Evolutionary conservation across 2,888 invertebrate genomes (phyloP), one percentile per base, ranked within the genome.

Genomic region (Chymomyza procnemis): DNA sequence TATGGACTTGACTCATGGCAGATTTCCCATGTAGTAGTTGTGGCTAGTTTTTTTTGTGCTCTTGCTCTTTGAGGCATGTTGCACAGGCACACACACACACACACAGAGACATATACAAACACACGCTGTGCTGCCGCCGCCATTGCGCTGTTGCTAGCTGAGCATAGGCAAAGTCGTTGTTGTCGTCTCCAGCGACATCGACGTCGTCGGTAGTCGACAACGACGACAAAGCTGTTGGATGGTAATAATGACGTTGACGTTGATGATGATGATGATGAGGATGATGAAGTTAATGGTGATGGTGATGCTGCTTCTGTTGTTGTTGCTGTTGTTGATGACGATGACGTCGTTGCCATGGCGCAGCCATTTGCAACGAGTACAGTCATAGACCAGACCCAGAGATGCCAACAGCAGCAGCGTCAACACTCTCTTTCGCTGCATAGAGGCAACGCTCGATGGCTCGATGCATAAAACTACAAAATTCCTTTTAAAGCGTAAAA

Each of bases 401-500:
- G 21, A 18, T 22, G 50, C 19, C 19, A 18, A 9, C 9, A 54
- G 21, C 54, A 54, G 0, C n/a, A n/a, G n/a, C n/a, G n/a, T n/a
- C n/a, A n/a, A n/a, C 47, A 6, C 26, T 26, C 26, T 26, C 22
- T 22, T 4, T 47, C 48, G 3, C 48, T 8, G 34, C 34, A 41
- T 12, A 55, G 26, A 21, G 21, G 57, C 64, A 61, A 65, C 69
- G 74, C 71, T 50, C 34, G 34, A 50, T 50, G 9, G 48, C 63
- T 56, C 76, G 81, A 84, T 84, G 82, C 87, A 82, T 84, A 86
- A 82, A 41, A 86, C 85, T 86, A 82, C 87, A 84, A 75, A 85
- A 85, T 83, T 83, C 83, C 83, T 83, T 83, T 85, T 75, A 87
- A 83, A 87, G 83, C 83, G 87, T 76, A 75, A 85, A 83, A 87